phyloP scores from a whole-genome alignment of 2,888 invertebrate species.

The Candidula unifasciata region DNA sequence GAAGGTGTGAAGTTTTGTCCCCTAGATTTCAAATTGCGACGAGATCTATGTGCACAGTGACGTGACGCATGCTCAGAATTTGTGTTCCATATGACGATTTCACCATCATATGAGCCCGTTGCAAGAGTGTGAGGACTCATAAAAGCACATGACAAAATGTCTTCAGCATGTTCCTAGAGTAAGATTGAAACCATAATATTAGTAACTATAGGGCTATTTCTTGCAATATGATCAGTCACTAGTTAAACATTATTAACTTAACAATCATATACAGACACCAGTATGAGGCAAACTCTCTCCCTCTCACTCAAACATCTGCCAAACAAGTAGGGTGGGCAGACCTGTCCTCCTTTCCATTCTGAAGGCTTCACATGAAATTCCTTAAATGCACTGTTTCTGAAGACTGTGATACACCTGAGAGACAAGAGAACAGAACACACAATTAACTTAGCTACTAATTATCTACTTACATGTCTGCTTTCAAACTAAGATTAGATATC shows the following conservation, averaged over 20 bases:
- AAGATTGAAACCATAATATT: background rate
- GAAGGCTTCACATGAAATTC: slow-evolving; percentile 75
- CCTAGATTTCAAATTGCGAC: slow-evolving; percentile 54
- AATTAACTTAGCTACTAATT: too few species aligned
- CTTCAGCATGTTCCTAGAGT: slow-evolving; percentile 76
- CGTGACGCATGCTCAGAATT: slow-evolving; percentile 75
- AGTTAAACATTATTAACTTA: background rate
- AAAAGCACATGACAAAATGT: slow-evolving; percentile 75
- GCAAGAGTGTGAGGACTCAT: slow-evolving; percentile 73
- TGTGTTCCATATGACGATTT: slow-evolving; percentile 78
- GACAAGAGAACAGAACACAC: slow-evolving; percentile 13
- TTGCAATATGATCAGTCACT: background rate
- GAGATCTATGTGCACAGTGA: slow-evolving; percentile 70
- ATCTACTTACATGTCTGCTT: too few species aligned
- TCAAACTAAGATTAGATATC: too few species aligned
- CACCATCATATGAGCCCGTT: slow-evolving; percentile 77
- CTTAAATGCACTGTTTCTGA: slow-evolving; percentile 73
- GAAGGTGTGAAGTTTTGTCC: slow-evolving; percentile 24
- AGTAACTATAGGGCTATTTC: background rate
- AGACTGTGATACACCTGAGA: slow-evolving; percentile 74
- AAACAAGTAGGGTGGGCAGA: slow-evolving; percentile 45
- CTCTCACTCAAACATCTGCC: background rate
- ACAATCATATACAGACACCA: too few species aligned
- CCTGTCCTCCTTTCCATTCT: slow-evolving; percentile 77
- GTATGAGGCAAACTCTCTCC: too few species aligned